Conservation (phyloP, 2,113 vertebrate species). For the Albula glossodonta region DNA sequence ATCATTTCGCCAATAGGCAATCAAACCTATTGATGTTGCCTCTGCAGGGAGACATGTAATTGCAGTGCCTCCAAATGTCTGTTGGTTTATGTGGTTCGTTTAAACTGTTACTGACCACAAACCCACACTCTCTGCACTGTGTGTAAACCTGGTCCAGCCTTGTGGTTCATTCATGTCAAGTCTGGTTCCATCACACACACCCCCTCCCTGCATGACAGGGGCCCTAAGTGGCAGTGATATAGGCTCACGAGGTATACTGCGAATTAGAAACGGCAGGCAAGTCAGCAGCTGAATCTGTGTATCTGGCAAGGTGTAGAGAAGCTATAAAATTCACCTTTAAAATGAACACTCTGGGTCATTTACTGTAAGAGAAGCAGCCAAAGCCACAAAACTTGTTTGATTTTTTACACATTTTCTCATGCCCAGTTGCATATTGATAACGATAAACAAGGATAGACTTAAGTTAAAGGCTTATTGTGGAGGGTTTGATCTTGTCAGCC, state of each 20-base stretch:
- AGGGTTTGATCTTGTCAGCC: conserved; percentile 49
- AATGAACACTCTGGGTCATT: conserved; percentile 5
- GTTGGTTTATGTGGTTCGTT: conserved; percentile 24
- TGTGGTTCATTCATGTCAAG: conserved; percentile 55
- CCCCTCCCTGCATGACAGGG: conserved; percentile 29
- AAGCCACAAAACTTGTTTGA: background rate
- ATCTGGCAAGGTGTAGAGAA: conserved; percentile 11
- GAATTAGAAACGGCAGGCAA: conserved; percentile 13
- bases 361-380: background rate
- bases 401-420: background rate
- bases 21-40: conserved; percentile 59
- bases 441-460: background rate
- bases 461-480: conserved; percentile 37
- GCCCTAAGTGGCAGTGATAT: conserved; percentile 19
- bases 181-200: conserved; percentile 47
- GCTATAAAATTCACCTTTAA: conserved; percentile 18
- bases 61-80: conserved; percentile 28
- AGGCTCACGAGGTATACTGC: conserved; percentile 8
- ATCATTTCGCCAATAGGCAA: conserved; percentile 57
- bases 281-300: background rate
- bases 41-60: conserved; percentile 30
- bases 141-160: conserved; percentile 43
- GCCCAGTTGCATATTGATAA: background rate
- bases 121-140: conserved; percentile 1
- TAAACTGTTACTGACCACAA: conserved; percentile 56